Evolutionary conservation across 2,888 invertebrate species (phyloP).

Genomic region (Rhyacophila evoluta): DNA sequence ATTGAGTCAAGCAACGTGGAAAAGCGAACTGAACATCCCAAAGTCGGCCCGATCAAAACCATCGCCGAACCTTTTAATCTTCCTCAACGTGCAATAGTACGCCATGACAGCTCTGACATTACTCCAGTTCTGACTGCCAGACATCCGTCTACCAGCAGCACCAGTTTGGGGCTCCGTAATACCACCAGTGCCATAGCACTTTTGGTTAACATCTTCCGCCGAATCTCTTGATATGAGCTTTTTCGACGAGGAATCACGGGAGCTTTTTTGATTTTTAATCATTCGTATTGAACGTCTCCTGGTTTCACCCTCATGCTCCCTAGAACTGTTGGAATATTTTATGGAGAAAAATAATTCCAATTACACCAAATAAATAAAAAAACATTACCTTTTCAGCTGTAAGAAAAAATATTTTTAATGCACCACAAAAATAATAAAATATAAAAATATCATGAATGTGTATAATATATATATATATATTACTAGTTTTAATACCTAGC

Average conservation of each 20-base stretch:
- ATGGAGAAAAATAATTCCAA: background rate
- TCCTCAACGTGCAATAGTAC: conserved; percentile 89
- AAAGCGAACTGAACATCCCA: background rate
- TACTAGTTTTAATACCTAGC: too few relatives aligned
- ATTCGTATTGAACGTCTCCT: background rate
- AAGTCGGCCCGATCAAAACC: conserved; percentile 30
- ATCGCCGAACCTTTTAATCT: conserved; percentile 85
- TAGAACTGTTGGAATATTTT: background rate
- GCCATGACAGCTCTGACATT: conserved; percentile 90
- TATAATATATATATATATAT: too few relatives aligned
- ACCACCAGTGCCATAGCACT: conserved; percentile 57
- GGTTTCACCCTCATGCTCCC: background rate
- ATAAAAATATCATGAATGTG: too few relatives aligned
- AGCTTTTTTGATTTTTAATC: background rate
- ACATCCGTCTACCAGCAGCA: conserved; percentile 59
- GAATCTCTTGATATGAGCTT: conserved; percentile 1
- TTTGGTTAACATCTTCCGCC: conserved; percentile 38
- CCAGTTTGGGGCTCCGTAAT: conserved; percentile 26
- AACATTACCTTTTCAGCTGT: background rate
- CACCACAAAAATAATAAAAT: too few relatives aligned
- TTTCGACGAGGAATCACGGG: background rate
- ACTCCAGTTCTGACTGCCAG: conserved; percentile 81
- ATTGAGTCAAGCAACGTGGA: too few relatives aligned
- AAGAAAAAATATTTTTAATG: background rate
- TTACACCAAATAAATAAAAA: background rate